These are phyloP conservation scores for Holothuria scabra DNA, from an alignment of 53 echinoderm and acorn worm genomes.

Conservation along the genomic window DNA sequence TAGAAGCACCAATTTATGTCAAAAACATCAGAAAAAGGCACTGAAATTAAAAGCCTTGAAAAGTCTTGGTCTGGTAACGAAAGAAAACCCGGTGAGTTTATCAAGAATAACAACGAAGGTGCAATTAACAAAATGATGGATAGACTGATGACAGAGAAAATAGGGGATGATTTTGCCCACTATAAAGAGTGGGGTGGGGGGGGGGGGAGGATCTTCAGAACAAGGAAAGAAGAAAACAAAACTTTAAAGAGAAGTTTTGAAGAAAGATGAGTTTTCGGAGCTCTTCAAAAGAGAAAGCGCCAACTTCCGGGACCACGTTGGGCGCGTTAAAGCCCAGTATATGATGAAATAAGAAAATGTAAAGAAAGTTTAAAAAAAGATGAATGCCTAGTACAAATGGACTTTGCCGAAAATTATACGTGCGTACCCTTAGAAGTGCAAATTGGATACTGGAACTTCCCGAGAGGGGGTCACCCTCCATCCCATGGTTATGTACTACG, in stretches of 20 bases:
- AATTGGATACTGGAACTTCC: conserved; percentile 60
- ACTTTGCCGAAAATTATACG: conserved; percentile 62
- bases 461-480: conserved; percentile 59
- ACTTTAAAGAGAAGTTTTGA: not conserved
- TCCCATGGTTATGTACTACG: conserved; percentile 58
- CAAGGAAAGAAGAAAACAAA: not conserved
- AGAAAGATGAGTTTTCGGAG: conserved; percentile 7
- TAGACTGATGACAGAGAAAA: not conserved
- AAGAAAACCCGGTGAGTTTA: not conserved
- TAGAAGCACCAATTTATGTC: conserved; percentile 42
- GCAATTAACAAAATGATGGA: not conserved
- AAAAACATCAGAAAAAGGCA: conserved; percentile 27
- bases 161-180: not conserved
- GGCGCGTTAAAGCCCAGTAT: conserved; percentile 38
- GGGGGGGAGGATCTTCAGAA: not conserved
- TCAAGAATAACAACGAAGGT: not conserved
- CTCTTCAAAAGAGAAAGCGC: not conserved
- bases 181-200: not conserved
- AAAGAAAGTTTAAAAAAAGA: conserved; percentile 11
- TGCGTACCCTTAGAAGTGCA: conserved; percentile 62
- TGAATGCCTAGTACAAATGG: conserved; percentile 49
- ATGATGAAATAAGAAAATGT: conserved; percentile 9
- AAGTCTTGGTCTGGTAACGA: no score
- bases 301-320: conserved; percentile 24
- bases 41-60: conserved; percentile 33